Evolutionary conservation across 2,797 vertebrate species (phyloP).

Genomic region (Benthosema pterotum): DNA sequence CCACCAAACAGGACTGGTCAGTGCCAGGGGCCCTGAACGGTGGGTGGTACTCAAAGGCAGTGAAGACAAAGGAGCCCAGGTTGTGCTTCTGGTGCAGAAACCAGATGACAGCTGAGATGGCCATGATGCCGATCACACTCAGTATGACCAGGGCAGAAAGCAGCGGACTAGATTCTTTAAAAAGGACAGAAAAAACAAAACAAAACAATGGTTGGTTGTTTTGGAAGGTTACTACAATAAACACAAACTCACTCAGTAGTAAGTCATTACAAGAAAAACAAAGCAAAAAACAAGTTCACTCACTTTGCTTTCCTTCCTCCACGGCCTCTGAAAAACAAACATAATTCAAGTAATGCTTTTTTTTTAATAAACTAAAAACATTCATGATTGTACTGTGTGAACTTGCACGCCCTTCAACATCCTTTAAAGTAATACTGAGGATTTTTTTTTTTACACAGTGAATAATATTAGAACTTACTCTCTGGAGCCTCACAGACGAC

Average conservation of each 20-base stretch:
- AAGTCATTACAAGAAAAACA: slow-evolving; percentile 22
- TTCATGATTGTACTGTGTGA: background rate
- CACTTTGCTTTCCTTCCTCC: slow-evolving; percentile 58
- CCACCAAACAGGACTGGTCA: slow-evolving; percentile 83
- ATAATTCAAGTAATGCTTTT: slow-evolving; percentile 12
- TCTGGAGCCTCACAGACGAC: slow-evolving; percentile 82
- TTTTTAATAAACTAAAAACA: slow-evolving; percentile 15
- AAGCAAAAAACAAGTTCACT: slow-evolving; percentile 50
- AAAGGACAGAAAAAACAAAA: slow-evolving; percentile 26
- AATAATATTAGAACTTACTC: slow-evolving; percentile 72
- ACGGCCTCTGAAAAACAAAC: slow-evolving; percentile 52
- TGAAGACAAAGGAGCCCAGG: slow-evolving; percentile 67
- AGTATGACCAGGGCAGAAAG: slow-evolving; percentile 81
- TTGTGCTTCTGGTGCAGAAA: slow-evolving; percentile 79
- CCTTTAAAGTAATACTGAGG: background rate
- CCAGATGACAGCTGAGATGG: slow-evolving; percentile 81
- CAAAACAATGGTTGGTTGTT: no score
- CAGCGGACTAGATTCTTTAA: slow-evolving; percentile 68
- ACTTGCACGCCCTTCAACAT: background rate
- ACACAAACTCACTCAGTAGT: slow-evolving; percentile 26
- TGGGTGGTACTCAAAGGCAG: slow-evolving; percentile 79
- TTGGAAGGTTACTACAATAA: slow-evolving; percentile 40
- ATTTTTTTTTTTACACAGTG: no score
- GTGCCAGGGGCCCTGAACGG: slow-evolving; percentile 75
- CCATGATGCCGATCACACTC: slow-evolving; percentile 79